A percentile compares a stretch with the other conserved stretches of the same genome.
These are phyloP conservation scores for Myotis myotis DNA, from an alignment of 2,797 vertebrate species.

Conservation along the genomic window DNA sequence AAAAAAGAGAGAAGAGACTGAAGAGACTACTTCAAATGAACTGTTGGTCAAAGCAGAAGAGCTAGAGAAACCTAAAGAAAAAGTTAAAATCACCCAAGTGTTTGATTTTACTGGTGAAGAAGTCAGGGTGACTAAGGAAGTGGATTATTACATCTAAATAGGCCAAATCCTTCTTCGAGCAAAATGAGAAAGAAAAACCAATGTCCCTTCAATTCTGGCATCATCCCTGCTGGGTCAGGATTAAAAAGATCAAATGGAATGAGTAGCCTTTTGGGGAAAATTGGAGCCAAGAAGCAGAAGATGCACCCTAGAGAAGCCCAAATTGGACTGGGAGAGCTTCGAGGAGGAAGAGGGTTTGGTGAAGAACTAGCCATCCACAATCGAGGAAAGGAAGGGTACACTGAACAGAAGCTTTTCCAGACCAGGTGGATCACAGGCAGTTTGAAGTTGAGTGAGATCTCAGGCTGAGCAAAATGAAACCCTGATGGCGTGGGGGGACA, in stretches of 20 bases:
- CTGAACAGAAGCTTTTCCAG: constrained; percentile 96
- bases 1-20: constrained; percentile 68
- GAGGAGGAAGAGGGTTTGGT: constrained; percentile 93
- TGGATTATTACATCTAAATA: constrained; percentile 91
- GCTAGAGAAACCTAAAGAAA: constrained; percentile 83
- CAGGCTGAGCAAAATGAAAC: constrained; percentile 94
- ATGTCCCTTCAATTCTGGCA: constrained; percentile 21
- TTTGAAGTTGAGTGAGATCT: constrained; percentile 93
- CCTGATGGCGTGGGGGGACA: constrained; percentile 79
- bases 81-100: constrained; percentile 94
- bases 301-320: constrained; percentile 97
- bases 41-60: constrained; percentile 75
- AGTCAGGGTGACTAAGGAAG: constrained; percentile 95
- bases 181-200: constrained; percentile 83
- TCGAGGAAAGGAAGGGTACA: constrained; percentile 95
- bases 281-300: constrained; percentile 94
- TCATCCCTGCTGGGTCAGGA: constrained; percentile 83
- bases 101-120: constrained; percentile 98
- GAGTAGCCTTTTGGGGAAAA: constrained; percentile 89
- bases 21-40: constrained; percentile 69
- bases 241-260: constrained; percentile 90
- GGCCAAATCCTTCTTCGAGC: constrained; percentile 91
- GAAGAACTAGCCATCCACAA: constrained; percentile 97
- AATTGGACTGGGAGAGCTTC: constrained; percentile 97
- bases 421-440: constrained; percentile 95